Evolutionary conservation across 2,113 vertebrate species (phyloP).

Genomic region (Otolemur garnettii): DNA sequence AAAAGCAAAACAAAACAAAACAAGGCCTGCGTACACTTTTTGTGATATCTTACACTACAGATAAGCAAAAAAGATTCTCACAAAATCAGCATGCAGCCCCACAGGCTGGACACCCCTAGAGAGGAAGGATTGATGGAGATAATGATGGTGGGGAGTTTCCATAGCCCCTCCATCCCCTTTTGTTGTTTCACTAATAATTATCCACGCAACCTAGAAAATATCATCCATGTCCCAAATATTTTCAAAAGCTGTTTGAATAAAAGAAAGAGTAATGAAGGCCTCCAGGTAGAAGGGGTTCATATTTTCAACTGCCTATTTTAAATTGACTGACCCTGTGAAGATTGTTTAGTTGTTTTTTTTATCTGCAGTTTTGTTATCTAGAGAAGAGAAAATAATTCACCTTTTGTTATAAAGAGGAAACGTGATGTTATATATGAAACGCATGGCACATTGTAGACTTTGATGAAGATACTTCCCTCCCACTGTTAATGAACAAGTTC

Average conservation of each 20-base stretch:
- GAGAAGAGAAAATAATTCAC: background rate
- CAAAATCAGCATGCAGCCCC: too few relatives aligned
- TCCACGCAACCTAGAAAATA: background rate
- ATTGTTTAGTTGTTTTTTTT: background rate
- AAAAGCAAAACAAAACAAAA: too few relatives aligned
- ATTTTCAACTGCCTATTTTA: background rate
- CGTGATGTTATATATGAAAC: background rate
- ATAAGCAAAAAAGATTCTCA: too few relatives aligned
- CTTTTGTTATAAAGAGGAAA: background rate
- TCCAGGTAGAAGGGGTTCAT: background rate
- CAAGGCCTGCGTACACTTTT: too few relatives aligned
- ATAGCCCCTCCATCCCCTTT: background rate
- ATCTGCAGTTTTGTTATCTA: background rate
- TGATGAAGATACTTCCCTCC: background rate
- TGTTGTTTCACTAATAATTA: background rate
- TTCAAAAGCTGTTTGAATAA: background rate
- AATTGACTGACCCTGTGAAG: background rate
- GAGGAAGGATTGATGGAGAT: background rate
- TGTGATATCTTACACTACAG: too few relatives aligned
- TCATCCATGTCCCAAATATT: background rate
- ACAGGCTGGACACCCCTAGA: too few relatives aligned
- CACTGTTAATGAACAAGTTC: background rate
- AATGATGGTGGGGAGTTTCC: background rate
- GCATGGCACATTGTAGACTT: too few relatives aligned
- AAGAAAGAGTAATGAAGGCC: background rate